Base-by-base conservation (phyloP, 2,113 vertebrate species). In the Platycercus adscitus region DNA sequence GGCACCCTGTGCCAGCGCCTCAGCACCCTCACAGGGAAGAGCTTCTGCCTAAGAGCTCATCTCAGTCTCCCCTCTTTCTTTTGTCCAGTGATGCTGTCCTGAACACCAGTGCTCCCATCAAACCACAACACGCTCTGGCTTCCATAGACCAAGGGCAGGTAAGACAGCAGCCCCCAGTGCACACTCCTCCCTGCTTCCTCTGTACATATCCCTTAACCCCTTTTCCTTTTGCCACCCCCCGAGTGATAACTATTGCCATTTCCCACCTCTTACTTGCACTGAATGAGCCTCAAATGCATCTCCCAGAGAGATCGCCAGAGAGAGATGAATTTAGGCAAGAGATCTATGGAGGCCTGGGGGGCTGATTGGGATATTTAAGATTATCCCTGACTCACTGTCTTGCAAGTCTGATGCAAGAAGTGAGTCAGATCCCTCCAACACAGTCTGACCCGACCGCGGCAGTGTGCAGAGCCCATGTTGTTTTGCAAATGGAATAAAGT, bases 401-500 rank as follows among this genome's bases (percentile, higher is more conserved):
- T 95, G 65, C 44, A 92, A 55, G 23, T 92, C 88, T 95, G 94
- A 95, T 92, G 96, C 93, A 94, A 97, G 81, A 95, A 90, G 56
- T 96, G 71, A 97, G 55, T 97, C 95, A 94, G 68, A 91, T 49
- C 53, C 71, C 47, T 94, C 68, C 7, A 7, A 95, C 61, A 76
- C 58, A 60, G 37, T 78, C 81, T 97, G 91, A 92, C 72, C 82
- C 25, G 10, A 66, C 3, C 11, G 63, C 0, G 0, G 85, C 80
- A 83, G 81, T 0, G 0, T 43, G 68, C 35, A 39, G 49, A 50
- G 55, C 26, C 79, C 46, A 17, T 7, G 2, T 20, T 53, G 23
- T 88, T 90, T 95, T 96, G 92, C 68, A 96, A 97, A 91, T 84
- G 77, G 94, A 93, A 95, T 96, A 95, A 93, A 93, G 95, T 95